Evolutionary conservation across 2,888 invertebrate species (phyloP).

Genomic region (Keiferia lycopersicella): DNA sequence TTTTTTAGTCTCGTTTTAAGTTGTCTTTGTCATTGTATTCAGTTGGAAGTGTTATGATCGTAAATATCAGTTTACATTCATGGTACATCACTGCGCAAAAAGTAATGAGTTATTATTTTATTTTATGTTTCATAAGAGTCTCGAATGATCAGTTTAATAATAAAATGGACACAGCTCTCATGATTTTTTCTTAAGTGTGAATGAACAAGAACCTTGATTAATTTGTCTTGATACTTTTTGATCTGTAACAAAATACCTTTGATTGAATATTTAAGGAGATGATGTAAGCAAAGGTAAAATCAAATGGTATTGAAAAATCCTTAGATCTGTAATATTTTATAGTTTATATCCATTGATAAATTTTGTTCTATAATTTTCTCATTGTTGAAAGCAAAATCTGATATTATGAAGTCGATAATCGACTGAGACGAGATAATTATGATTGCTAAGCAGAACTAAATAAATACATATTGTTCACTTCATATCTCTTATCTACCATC

Average conservation of each 20-base stretch:
- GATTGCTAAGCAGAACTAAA: conserved; percentile 1
- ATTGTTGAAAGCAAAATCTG: background rate
- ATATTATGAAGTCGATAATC: background rate
- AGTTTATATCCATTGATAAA: too few species aligned
- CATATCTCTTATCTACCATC: conserved; percentile 62
- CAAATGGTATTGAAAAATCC: too few species aligned
- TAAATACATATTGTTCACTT: conserved; percentile 9
- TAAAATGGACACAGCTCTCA: background rate
- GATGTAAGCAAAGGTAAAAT: too few species aligned
- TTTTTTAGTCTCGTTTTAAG: conserved; percentile 19
- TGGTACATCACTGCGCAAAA: background rate
- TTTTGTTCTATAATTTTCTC: conserved; percentile 26
- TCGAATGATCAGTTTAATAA: background rate
- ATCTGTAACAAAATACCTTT: too few species aligned
- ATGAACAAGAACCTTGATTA: too few species aligned
- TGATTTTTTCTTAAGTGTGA: background rate
- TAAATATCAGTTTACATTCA: conserved; percentile 16
- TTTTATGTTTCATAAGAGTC: background rate
- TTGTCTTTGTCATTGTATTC: conserved; percentile 25
- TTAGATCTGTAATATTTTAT: too few species aligned
- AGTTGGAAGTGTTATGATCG: conserved; percentile 23
- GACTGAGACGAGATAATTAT: background rate
- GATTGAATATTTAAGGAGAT: too few species aligned
- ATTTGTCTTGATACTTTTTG: too few species aligned
- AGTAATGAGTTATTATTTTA: background rate